phyloP scores from a whole-genome alignment of 2,888 invertebrate genomes.

The Pterostichus madidus region DNA sequence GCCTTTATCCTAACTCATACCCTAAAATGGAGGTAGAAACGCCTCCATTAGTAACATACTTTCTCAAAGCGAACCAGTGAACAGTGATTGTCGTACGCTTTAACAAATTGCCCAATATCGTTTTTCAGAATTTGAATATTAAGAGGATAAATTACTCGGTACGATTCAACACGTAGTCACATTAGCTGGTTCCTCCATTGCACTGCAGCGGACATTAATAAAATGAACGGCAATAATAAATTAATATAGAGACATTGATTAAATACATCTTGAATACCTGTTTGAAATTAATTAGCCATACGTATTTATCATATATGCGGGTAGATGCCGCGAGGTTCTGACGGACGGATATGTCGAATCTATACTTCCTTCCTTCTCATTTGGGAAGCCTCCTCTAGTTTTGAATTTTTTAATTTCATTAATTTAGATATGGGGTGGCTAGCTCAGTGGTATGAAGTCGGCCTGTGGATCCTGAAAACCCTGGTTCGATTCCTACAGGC shows the following conservation, averaged over 20 bases:
- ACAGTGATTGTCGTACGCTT: constrained; percentile 41
- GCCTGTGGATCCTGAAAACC: no score
- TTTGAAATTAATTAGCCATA: constrained; percentile 67
- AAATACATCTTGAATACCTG: constrained; percentile 67
- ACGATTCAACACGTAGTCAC: constrained; percentile 50
- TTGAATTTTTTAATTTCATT: no score
- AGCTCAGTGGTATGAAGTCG: no score
- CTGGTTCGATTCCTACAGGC: no score
- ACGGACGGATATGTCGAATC: constrained; percentile 7
- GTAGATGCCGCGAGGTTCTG: constrained; percentile 51
- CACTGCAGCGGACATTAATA: constrained; percentile 56
- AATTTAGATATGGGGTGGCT: no score
- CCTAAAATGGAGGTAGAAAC: no score
- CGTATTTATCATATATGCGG: constrained; percentile 67
- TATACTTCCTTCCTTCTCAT: background rate
- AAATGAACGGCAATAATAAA: constrained; percentile 64
- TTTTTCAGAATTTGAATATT: constrained; percentile 57
- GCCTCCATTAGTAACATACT: no score
- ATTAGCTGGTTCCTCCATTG: constrained; percentile 16
- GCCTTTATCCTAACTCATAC: no score
- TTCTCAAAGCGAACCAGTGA: no score
- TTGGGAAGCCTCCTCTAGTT: background rate
- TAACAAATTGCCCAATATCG: constrained; percentile 61
- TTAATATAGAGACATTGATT: constrained; percentile 67
- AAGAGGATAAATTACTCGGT: constrained; percentile 49